A percentile compares a stretch with the other conserved stretches of the same genome.
Evolutionary conservation across 2,113 vertebrate genomes (phyloP).

Genomic region (Pagrus major): DNA sequence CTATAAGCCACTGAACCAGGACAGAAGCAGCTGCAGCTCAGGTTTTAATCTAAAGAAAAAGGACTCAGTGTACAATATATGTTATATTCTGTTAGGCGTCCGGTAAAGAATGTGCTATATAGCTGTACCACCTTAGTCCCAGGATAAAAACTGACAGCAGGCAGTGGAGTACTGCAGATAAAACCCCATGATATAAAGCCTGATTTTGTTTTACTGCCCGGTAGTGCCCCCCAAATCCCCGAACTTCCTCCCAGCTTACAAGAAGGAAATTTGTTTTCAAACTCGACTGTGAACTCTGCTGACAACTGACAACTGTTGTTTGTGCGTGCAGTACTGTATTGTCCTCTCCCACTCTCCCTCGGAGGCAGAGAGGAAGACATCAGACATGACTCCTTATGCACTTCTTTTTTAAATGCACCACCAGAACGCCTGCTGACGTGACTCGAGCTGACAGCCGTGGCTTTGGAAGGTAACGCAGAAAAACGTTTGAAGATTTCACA

Average conservation of each 20-base stretch:
- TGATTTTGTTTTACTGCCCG: slow-evolving; percentile 23
- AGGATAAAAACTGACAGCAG: not conserved
- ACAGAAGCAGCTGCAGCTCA: no score
- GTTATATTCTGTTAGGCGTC: not conserved
- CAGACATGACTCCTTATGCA: slow-evolving; percentile 31
- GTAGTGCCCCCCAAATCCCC: slow-evolving; percentile 14
- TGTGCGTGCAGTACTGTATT: slow-evolving; percentile 23
- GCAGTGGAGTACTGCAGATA: slow-evolving; percentile 3
- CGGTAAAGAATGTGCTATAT: not conserved
- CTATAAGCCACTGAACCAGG: no score
- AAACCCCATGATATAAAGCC: slow-evolving; percentile 16
- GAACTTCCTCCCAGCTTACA: slow-evolving; percentile 27
- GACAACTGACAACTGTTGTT: slow-evolving; percentile 63
- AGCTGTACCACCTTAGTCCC: not conserved
- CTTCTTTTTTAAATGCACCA: slow-evolving; percentile 26
- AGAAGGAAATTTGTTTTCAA: slow-evolving; percentile 58
- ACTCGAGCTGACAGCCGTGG: slow-evolving; percentile 52
- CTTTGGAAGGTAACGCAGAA: slow-evolving; percentile 22
- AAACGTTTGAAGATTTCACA: slow-evolving; percentile 53
- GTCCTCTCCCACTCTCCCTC: slow-evolving; percentile 61
- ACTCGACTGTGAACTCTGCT: slow-evolving; percentile 47
- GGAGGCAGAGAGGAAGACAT: slow-evolving; percentile 43
- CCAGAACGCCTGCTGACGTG: slow-evolving; percentile 36
- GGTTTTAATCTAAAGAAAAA: not conserved
- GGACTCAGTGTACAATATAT: not conserved